Evolutionary conservation across 2,113 vertebrate species (phyloP), one percentile per base, ranked within the genome.

Genomic region (Hiodon alosoides): DNA sequence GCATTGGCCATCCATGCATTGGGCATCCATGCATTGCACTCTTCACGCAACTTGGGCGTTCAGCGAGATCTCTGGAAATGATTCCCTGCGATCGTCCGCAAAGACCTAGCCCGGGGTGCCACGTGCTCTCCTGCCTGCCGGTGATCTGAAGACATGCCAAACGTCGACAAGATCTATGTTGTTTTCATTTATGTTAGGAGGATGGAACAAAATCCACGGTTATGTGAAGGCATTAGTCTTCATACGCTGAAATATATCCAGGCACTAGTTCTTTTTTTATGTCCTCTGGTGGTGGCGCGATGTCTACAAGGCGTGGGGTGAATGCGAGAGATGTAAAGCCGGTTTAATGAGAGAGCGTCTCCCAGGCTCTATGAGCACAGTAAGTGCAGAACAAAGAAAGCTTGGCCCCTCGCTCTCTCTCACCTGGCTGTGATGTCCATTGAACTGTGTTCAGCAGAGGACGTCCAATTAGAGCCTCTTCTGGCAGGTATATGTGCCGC

Each of bases 381-480:
- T 55, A 54, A 54, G 68, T 9, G 17, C 53, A 17, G 13, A 55
- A 55, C 14, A 2, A 55, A 54, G 52, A 14, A 47, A 55, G 53
- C 68, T 31, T 2, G 4, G 14, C 10, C 67, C 46, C 66, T 67
- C 46, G 31, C 67, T 52, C 67, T 7, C 51, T 16, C 10, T 13
- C 52, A 51, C 50, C 67, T 55, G 13, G 7, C 2, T 31, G n/a
- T 16, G n/a, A 53, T 54, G 13, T 55, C 53, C 51, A 70, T 14
- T 55, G 68, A 54, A n/a, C 68, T 70, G 68, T 17, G 68, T 17
- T 54, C 16, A 55, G 52, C 53, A 3, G 68, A 53, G 68, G 68
- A 31, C 54, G 16, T 55, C 68, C 51, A 70, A 70, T 70, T 70
- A 70, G 47, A 55, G 14, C 7, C 17, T n/a, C 52, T 17, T n/a